These are phyloP conservation scores for Saturnia pavonia DNA, from an alignment of 2,888 invertebrate species.

Conservation along the genomic window DNA sequence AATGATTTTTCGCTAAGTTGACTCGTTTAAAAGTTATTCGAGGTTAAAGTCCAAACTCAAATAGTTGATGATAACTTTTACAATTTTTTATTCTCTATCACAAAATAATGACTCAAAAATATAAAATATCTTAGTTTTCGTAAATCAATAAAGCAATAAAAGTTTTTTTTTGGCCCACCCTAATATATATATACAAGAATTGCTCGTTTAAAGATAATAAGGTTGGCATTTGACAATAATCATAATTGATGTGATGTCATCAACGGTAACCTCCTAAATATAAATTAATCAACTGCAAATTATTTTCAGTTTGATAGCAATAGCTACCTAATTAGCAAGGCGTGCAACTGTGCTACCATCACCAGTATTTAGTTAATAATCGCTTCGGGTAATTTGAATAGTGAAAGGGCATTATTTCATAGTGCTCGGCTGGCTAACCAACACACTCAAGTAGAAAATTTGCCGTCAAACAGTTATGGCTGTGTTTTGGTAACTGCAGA, in stretches of 20 bases:
- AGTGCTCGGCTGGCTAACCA: neutral
- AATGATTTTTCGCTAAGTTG: too few species aligned
- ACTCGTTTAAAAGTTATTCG: too few species aligned
- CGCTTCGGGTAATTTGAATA: neutral
- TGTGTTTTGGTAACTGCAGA: neutral
- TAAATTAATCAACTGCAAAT: neutral
- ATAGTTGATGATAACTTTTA: too few species aligned
- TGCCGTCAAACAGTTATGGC: neutral
- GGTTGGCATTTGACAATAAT: neutral
- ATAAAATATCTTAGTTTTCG: too few species aligned
- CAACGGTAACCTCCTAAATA: neutral
- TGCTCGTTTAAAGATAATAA: too few species aligned
- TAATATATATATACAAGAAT: too few species aligned
- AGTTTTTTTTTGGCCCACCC: too few species aligned
- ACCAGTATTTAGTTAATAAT: neutral
- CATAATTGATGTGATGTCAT: neutral
- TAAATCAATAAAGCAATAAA: too few species aligned
- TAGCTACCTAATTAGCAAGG: neutral
- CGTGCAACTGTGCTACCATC: neutral
- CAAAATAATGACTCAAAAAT: too few species aligned
- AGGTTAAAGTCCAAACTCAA: too few species aligned
- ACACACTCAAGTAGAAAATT: conserved; percentile 1
- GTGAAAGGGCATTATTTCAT: neutral
- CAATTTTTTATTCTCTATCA: too few species aligned
- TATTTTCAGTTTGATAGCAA: neutral